Evolutionary conservation across 2,113 vertebrate genomes (phyloP).

Genomic region (Cyanoramphus novaezelandiae): DNA sequence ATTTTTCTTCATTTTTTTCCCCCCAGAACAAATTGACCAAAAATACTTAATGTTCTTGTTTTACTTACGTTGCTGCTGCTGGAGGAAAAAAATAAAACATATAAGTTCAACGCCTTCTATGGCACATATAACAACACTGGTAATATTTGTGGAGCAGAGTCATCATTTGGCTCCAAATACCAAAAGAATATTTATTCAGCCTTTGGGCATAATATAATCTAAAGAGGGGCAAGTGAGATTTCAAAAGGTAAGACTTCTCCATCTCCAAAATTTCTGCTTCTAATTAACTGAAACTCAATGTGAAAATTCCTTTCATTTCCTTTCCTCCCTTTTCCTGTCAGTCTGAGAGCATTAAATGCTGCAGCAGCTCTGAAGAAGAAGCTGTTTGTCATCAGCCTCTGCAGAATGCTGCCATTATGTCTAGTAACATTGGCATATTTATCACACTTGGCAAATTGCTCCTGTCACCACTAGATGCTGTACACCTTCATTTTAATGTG

Average conservation of each 20-base stretch:
- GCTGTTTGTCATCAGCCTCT: conserved; percentile 9
- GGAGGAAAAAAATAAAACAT: background rate
- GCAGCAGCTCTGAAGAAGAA: background rate
- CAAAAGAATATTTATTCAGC: conserved; percentile 14
- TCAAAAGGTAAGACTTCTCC: conserved; percentile 19
- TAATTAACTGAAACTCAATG: background rate
- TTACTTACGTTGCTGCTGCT: background rate
- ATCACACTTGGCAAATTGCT: background rate
- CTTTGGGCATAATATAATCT: background rate
- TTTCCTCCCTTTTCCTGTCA: background rate
- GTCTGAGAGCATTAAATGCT: background rate
- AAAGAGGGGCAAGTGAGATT: background rate
- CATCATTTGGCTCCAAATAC: background rate
- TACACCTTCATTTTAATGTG: conserved; percentile 9
- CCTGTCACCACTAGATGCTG: background rate
- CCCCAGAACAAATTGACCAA: background rate
- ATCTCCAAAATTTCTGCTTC: conserved; percentile 14
- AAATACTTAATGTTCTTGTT: background rate
- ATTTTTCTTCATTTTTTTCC: background rate
- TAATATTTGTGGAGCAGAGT: background rate
- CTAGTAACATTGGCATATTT: background rate
- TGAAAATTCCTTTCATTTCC: background rate
- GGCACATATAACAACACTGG: fast-evolving
- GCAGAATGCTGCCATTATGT: background rate
- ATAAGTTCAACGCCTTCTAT: background rate